Base-by-base conservation (phyloP, 2,888 invertebrate species). In the Ormyrus thymus region DNA sequence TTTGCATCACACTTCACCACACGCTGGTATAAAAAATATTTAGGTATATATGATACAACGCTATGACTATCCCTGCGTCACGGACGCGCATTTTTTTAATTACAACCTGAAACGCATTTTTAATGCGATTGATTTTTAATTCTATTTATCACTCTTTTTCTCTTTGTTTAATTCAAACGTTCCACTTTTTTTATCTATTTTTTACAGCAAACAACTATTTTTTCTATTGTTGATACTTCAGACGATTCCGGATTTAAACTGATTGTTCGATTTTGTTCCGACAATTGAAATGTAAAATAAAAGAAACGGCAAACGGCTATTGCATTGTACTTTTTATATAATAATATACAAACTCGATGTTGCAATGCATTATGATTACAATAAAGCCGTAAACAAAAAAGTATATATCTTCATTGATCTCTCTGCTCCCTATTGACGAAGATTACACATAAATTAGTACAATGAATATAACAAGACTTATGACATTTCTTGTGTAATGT, bases 21-120 rank as follows among this genome's bases (percentile, higher is more conserved):
- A 66, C 56, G 76, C 74, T 68, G 51, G 71, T 81, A 81, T 81
- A 81, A 81, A 80, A 81, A 81, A 81, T 81, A 78, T 81, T 75
- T 65, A 59, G 61, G 68, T 81, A 68, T 78, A 78, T 75, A 43
- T 29, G 29, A 61, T 80, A 80, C 66, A 77, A 77, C 13, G 46
- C 56, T 80, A 80, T 61, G 70, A 80, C 65, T 80, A 77, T 77
- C 15, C 76, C 46, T 74, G 66, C 80, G 80, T 80, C 76, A 77
- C 80, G 45, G 73, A 80, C 77, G 80, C 77, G 48, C 59, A 65
- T 51, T 68, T 48, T 53, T 56, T 69, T 69, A 78, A 65, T 65
- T 80, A 80, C 80, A 80, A 80, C 74, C 77, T 77, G 64, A 55
- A 70, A 71, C 70, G 80, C 80, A 80, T 77, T 77, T 77, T 71